A percentile compares a stretch with the other conserved stretches of the same genome.
Evolutionary conservation across 35 echinoderm and acorn worm species (phyloP).

Genomic region (Heliocidaris tuberculata): DNA sequence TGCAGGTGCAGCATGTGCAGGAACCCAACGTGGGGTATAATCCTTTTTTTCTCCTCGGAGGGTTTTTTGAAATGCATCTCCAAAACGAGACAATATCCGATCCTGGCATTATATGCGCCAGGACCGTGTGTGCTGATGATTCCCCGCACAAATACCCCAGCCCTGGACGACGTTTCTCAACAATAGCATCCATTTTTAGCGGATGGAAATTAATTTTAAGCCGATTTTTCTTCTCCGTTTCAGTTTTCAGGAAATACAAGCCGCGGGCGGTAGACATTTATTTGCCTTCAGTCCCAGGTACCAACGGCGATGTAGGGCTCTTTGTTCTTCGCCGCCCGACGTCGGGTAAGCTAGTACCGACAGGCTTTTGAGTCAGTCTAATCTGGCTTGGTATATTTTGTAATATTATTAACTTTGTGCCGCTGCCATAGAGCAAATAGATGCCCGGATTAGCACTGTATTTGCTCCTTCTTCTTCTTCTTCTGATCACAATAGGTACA

Average conservation of each 20-base stretch:
- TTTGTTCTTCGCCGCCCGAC: conserved; percentile 29
- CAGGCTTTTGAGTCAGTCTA: neutral
- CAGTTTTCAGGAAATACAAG: conserved; percentile 2
- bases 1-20: neutral
- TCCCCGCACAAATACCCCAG: neutral
- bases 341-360: neutral
- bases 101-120: neutral
- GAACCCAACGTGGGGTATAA: neutral
- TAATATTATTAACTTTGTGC: conserved; percentile 21
- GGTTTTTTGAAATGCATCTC: neutral
- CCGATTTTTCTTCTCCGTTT: conserved; percentile 22
- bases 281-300: conserved; percentile 36
- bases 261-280: conserved; percentile 35
- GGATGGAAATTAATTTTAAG: conserved; percentile 39
- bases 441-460: conserved; percentile 9
- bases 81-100: neutral
- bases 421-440: conserved; percentile 5
- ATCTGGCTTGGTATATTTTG: conserved; percentile 31
- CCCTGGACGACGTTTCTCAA: neutral
- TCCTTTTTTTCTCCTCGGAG: neutral
- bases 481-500: neutral
- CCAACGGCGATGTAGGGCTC: neutral
- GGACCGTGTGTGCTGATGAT: neutral
- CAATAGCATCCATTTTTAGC: neutral
- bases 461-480: neutral